These are phyloP conservation scores for Lonchura striata DNA, from an alignment of 2,113 vertebrate species.

Conservation along the genomic window DNA sequence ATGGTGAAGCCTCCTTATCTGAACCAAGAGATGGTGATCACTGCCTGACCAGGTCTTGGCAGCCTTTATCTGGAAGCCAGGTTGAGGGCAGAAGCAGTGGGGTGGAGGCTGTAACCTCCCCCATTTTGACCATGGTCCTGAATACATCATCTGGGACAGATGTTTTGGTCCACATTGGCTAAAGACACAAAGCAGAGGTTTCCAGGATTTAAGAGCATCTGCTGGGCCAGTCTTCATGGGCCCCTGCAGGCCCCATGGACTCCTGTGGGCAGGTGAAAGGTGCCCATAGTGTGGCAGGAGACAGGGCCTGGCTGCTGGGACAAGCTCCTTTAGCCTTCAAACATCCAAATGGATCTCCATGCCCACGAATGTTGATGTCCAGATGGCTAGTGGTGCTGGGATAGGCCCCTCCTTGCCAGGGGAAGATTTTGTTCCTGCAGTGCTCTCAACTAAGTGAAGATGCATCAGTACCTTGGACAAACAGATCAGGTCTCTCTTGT, in stretches of 20 bases:
- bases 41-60: background rate
- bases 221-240: background rate
- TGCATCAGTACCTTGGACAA: background rate
- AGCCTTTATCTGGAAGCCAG: background rate
- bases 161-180: background rate
- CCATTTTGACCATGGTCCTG: background rate
- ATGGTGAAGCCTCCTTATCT: background rate
- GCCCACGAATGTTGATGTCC: background rate
- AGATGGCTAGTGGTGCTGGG: background rate
- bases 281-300: background rate
- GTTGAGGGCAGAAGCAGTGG: background rate
- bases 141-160: background rate
- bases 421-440: background rate
- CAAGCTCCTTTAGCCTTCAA: background rate
- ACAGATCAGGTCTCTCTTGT: background rate
- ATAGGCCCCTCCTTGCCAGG: background rate
- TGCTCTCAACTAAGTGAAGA: background rate
- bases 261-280: background rate
- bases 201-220: background rate
- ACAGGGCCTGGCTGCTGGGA: background rate
- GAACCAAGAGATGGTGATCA: background rate
- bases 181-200: background rate
- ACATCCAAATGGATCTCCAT: background rate
- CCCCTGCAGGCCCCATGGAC: rapidly evolving
- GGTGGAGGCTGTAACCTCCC: background rate